Evolutionary conservation across 2,113 vertebrate genomes (phyloP), one percentile per base, ranked within the genome.

Genomic region (Toxostoma redivivum): DNA sequence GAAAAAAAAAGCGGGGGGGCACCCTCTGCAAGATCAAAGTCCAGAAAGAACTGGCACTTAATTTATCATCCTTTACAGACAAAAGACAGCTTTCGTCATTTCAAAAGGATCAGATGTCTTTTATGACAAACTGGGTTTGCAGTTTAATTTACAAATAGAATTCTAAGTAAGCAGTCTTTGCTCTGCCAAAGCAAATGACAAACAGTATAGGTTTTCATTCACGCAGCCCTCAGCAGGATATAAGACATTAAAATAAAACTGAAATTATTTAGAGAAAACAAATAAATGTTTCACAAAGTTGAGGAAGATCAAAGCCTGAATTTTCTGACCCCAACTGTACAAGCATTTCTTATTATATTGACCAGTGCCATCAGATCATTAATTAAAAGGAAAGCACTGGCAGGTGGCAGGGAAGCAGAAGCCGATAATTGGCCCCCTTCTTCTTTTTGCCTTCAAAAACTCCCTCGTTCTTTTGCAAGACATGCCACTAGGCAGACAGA

Each of bases 351-450:
- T 98, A 98, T 98, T 98, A 98, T 98, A 99, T 98, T 99, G 99
- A 99, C 99, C 99, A 98, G 98, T 98, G 98, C 98, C 99, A 98
- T 98, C 98, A 98, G 98, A 98, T 98, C 98, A 98, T 99, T 99
- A 99, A 99, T 99, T 99, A 99, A 99, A 98, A 99, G 98, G 98
- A 98, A 96, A 97, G 98, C 96, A 93, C 98, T 99, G 99, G 99
- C 99, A 99, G 99, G 99, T 99, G 99, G 99, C 99, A 98, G 98
- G 96, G 97, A 98, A 98, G 98, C 98, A 97, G 97, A 97, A 98
- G 98, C 98, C 97, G 98, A 97, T 99, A 99, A 99, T 99, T 99
- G 99, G 99, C 98, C 98, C 98, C 98, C 98, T 99, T 99, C 99
- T 98, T 98, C 98, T 98, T 92, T 96, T 96, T 98, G 97, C 97